Evolutionary conservation across 2,888 invertebrate genomes (phyloP), one percentile per base, ranked within the genome.

Genomic region (Idaea aversata): DNA sequence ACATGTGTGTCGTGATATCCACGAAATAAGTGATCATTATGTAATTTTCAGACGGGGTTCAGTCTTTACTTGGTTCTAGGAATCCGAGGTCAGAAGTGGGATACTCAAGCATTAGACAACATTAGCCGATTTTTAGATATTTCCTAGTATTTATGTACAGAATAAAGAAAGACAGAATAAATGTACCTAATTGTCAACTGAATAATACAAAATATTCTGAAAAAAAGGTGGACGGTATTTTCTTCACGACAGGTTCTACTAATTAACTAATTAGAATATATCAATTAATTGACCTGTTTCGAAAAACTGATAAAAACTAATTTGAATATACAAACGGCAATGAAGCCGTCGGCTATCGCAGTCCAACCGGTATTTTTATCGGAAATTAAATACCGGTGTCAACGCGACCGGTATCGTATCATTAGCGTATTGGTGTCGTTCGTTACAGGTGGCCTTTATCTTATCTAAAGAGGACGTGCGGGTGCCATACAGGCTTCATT

Each of bases 381-480:
- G 68, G 68, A 70, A 86, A 88, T 88, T 88, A 87, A 88, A 88
- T 90, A 87, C 87, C 84, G 85, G 87, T 85, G 10, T 47, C 47
- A 75, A 71, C 70, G 77, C 81, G 80, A 78, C 76, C 77, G 70
- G 67, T 88, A 87, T 88, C 87, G 83, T 84, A 85, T 85, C 87
- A 88, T 90, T 90, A 90, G 81, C 75, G 84, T 86, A 90, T 90
- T 90, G 88, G 88, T 91, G 92, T 87, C 91, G 86, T 80, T 80
- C 83, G 82, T 85, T 89, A 88, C 86, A 87, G 85, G 85, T 88
- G 84, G 86, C 87, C 88, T 85, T 88, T 93, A 92, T 93, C 92
- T 93, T 90, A 93, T 93, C 92, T 89, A 93, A 89, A 91, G 91
- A 92, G 92, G 92, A 93, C 93, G 93, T 93, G 90, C 91, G 92